A percentile compares a stretch with the other conserved stretches of the same genome.
phyloP scores from a whole-genome alignment of 1,140 invertebrate species.

The Papilio glaucus region DNA sequence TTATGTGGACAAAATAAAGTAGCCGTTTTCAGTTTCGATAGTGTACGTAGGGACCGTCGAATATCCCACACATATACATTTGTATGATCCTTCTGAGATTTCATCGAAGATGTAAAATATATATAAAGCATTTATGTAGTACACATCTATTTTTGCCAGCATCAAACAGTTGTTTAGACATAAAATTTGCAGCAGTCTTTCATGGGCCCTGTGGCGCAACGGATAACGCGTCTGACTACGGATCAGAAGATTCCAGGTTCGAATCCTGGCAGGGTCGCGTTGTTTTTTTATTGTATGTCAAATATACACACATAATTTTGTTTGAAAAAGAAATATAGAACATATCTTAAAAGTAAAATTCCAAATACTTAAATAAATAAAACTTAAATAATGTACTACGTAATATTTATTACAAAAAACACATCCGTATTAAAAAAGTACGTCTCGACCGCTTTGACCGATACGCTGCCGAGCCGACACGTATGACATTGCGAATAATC shows the following conservation, averaged over 20 bases:
- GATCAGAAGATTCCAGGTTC: slow-evolving; percentile 3
- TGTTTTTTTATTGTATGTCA: neutral
- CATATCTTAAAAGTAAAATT: too few relatives aligned
- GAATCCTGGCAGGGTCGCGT: neutral
- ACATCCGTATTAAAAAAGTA: neutral
- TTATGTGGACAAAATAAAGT: too few relatives aligned
- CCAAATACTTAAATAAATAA: neutral
- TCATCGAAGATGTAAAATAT: too few relatives aligned
- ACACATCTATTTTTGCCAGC: too few relatives aligned
- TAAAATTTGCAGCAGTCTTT: neutral
- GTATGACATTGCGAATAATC: neutral
- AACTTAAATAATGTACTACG: neutral
- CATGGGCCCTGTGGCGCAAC: neutral
- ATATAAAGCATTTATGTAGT: too few relatives aligned
- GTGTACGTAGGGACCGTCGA: too few relatives aligned
- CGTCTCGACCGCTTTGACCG: slow-evolving; percentile 5
- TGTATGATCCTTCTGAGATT: too few relatives aligned
- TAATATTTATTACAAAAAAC: slow-evolving; percentile 3
- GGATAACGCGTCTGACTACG: slow-evolving; percentile 2
- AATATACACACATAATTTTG: neutral
- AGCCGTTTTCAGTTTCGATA: too few relatives aligned
- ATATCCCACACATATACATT: too few relatives aligned
- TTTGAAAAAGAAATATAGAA: neutral
- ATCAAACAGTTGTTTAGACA: neutral
- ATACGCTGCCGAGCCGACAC: too few relatives aligned